Evolutionary conservation across 2,113 vertebrate species (phyloP).

Genomic region (Pipa parva): DNA sequence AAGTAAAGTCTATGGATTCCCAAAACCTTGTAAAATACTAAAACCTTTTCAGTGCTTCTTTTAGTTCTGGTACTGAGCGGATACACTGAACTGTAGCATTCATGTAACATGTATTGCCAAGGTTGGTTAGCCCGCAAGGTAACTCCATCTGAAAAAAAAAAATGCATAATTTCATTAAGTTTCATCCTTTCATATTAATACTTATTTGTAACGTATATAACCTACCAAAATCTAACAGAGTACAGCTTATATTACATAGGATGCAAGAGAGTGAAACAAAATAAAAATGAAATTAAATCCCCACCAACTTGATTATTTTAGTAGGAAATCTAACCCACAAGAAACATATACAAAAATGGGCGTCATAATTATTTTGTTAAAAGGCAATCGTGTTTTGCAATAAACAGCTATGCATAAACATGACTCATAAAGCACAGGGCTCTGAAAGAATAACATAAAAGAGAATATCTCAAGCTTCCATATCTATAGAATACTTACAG

Average conservation of each 20-base stretch:
- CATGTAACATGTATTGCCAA: slow-evolving; percentile 99
- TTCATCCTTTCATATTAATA: no score
- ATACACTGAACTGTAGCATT: slow-evolving; percentile 98
- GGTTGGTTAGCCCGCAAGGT: slow-evolving; percentile 92
- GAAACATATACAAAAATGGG: no score
- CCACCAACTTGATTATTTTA: no score
- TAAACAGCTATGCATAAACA: background rate
- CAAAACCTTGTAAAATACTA: slow-evolving; percentile 7
- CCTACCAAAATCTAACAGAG: no score
- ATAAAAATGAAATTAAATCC: no score
- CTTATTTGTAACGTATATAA: no score
- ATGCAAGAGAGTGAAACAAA: no score
- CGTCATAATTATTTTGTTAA: no score
- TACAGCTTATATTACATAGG: no score
- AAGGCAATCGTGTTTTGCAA: no score
- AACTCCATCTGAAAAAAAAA: slow-evolving; percentile 83
- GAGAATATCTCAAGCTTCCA: background rate
- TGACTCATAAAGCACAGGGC: background rate
- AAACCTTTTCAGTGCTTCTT: slow-evolving; percentile 87
- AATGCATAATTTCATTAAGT: background rate
- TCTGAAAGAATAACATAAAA: background rate
- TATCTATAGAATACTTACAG: slow-evolving; percentile 67
- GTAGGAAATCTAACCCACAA: no score
- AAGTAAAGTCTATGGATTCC: no score
- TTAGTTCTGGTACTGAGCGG: slow-evolving; percentile 96